phyloP scores from a whole-genome alignment of 2,113 vertebrate species.

The Dicrurus megarhynchus region DNA sequence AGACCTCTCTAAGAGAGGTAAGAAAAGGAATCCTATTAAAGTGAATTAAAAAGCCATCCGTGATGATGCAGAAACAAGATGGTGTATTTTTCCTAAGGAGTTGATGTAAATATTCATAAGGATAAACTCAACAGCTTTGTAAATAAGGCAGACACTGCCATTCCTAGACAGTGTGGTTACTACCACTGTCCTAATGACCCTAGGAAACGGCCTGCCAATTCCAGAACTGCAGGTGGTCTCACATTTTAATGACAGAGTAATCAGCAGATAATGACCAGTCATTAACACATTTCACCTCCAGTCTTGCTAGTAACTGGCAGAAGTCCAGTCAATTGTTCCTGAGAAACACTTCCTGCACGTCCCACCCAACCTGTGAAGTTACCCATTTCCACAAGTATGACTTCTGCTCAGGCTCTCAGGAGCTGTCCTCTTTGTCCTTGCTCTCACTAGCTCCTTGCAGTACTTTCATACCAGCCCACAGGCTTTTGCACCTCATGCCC shows the following conservation, averaged over 20 bases:
- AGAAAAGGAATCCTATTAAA: neutral
- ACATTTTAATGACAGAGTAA: conserved; percentile 15
- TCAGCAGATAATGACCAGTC: conserved; percentile 20
- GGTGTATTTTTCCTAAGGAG: neutral
- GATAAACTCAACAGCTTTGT: neutral
- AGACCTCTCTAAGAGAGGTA: neutral
- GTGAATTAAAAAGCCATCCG: neutral
- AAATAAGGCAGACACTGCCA: neutral
- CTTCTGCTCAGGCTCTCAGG: neutral
- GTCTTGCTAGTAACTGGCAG: neutral
- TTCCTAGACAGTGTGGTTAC: neutral
- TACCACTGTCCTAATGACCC: neutral
- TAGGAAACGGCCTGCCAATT: neutral
- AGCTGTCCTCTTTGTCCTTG: neutral
- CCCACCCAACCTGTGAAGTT: neutral
- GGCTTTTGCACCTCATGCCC: neutral
- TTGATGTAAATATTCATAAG: neutral
- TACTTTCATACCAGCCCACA: neutral
- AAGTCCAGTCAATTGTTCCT: neutral
- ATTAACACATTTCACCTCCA: conserved; percentile 8
- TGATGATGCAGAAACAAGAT: neutral
- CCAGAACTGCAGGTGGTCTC: neutral
- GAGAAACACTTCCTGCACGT: neutral
- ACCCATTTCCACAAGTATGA: neutral
- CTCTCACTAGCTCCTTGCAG: neutral